A percentile compares a stretch with the other conserved stretches of the same genome.
These are phyloP conservation scores for Mus minutoides DNA, from an alignment of 2,797 vertebrate genomes.

Conservation along the genomic window DNA sequence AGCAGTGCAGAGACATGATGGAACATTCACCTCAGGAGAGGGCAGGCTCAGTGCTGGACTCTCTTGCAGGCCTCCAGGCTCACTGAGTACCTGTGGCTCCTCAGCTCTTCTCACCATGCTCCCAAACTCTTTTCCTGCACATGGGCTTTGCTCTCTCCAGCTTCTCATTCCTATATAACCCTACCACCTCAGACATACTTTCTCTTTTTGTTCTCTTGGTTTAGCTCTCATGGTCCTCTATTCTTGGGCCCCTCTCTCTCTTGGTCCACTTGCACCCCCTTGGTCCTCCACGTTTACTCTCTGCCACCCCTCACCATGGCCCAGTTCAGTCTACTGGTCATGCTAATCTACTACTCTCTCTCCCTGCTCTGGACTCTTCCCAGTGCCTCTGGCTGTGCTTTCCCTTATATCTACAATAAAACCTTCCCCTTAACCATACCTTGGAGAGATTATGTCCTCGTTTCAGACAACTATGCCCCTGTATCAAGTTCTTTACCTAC, in stretches of 20 bases:
- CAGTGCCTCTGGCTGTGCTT: background rate
- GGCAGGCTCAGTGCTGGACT: background rate
- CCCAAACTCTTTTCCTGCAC: background rate
- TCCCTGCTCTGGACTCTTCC: background rate
- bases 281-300: background rate
- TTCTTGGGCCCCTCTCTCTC: background rate
- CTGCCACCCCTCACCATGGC: background rate
- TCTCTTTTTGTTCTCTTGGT: background rate
- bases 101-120: background rate
- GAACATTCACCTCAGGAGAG: accelerated
- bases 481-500: background rate
- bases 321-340: background rate
- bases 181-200: background rate
- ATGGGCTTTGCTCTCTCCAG: background rate
- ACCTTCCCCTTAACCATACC: background rate
- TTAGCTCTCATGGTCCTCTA: background rate
- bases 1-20: accelerated
- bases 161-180: background rate
- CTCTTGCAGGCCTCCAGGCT: background rate
- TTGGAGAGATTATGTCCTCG: background rate
- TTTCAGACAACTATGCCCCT: background rate
- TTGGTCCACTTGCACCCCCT: too few species aligned
- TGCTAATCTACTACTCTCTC: background rate
- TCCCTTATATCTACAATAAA: background rate
- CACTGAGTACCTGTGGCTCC: background rate